These are phyloP conservation scores for Sminthurides bifidus DNA, from an alignment of 1,140 invertebrate genomes.

Conservation along the genomic window DNA sequence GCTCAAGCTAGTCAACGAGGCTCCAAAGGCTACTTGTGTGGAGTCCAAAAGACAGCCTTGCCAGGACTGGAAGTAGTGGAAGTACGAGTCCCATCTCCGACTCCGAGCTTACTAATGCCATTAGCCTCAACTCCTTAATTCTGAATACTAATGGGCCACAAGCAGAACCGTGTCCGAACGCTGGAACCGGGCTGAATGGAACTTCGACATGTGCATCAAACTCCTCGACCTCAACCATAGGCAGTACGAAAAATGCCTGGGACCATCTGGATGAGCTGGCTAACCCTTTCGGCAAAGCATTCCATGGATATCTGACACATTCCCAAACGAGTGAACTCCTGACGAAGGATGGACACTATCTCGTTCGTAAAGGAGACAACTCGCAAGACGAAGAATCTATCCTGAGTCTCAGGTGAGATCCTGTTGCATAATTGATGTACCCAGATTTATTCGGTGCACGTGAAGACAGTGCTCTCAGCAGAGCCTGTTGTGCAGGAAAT, in stretches of 20 bases:
- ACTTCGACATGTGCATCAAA: too few relatives aligned
- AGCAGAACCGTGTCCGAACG: neutral
- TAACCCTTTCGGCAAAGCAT: constrained; percentile 31
- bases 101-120: neutral
- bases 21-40: constrained; percentile 27
- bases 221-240: neutral
- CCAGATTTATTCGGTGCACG: too few relatives aligned
- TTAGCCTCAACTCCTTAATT: neutral
- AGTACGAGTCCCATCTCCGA: neutral
- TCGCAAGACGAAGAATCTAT: constrained; percentile 23
- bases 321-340: constrained; percentile 23
- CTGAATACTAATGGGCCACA: neutral
- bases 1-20: constrained; percentile 29
- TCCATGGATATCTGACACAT: constrained; percentile 30
- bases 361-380: constrained; percentile 23
- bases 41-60: constrained; percentile 10
- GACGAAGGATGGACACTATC: constrained; percentile 26
- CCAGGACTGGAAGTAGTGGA: constrained; percentile 2
- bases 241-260: neutral
- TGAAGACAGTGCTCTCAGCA: too few relatives aligned
- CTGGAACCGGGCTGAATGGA: neutral
- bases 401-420: constrained; percentile 26
- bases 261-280: constrained; percentile 2
- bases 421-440: too few relatives aligned
- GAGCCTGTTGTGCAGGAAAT: too few relatives aligned